Conservation (phyloP, 2,113 vertebrate species). For the Castor canadensis region DNA sequence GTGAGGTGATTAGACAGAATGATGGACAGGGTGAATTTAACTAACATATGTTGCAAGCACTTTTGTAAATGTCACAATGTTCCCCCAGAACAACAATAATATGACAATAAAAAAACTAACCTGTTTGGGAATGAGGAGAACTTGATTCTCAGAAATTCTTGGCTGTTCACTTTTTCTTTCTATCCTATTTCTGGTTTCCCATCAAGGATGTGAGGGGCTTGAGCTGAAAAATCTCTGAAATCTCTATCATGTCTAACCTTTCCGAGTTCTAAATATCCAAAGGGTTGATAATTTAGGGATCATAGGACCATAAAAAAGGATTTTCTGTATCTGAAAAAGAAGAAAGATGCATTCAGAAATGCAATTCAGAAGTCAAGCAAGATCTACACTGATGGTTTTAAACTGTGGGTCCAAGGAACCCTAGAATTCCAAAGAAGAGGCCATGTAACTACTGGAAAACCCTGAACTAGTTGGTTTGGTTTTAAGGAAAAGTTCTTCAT, state of each 20-base stretch:
- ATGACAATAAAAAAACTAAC: no score
- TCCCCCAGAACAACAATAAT: no score
- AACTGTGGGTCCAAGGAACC: background rate
- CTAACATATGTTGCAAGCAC: no score
- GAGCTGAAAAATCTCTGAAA: background rate
- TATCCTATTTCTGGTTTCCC: background rate
- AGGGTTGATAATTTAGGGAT: background rate
- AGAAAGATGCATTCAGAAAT: background rate
- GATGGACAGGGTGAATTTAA: no score
- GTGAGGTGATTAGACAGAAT: no score
- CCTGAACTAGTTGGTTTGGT: rapidly evolving
- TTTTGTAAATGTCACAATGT: no score
- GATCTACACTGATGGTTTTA: background rate
- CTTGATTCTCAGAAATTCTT: background rate
- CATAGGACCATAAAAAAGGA: background rate
- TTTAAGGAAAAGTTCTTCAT: background rate
- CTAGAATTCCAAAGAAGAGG: background rate
- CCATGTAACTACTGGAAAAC: background rate
- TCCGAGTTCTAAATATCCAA: background rate
- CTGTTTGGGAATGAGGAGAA: background rate
- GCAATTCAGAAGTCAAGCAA: background rate
- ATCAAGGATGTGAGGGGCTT: background rate
- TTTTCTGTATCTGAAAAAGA: background rate
- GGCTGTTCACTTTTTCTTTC: background rate
- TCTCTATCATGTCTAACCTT: background rate